phyloP scores from a whole-genome alignment of 2,888 invertebrate species.

The Odontocolon sp. region DNA sequence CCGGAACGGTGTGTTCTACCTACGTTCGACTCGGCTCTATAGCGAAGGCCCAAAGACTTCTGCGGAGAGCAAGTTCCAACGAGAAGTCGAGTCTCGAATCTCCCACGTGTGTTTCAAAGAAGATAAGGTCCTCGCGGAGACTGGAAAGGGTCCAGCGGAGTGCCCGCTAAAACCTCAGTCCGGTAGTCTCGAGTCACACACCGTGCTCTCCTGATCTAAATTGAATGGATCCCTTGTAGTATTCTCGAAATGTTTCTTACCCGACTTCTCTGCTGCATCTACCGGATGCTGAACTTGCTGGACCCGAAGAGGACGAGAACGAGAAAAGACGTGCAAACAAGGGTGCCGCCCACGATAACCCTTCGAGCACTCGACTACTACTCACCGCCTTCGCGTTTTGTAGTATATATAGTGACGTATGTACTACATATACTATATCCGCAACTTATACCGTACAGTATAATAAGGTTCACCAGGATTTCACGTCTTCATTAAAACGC shows the following conservation, averaged over 20 bases:
- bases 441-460: not conserved
- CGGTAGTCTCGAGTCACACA: constrained; percentile 11
- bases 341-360: constrained; percentile 53
- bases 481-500: constrained; percentile 2
- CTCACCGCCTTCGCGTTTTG: constrained; percentile 52
- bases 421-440: not conserved
- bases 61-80: constrained; percentile 8
- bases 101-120: constrained; percentile 21
- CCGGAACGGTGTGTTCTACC: constrained; percentile 7
- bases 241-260: constrained; percentile 28
- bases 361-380: constrained; percentile 49
- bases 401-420: no score
- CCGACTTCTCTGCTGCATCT: constrained; percentile 17
- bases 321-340: constrained; percentile 40
- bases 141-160: not conserved
- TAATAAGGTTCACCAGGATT: not conserved
- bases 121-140: constrained; percentile 33
- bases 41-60: not conserved
- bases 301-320: constrained; percentile 25
- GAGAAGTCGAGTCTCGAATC: constrained; percentile 19
- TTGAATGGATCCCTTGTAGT: constrained; percentile 68
- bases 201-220: constrained; percentile 65
- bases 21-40: not conserved
- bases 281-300: not conserved
- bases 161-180: not conserved